Evolutionary conservation across 2,888 invertebrate genomes (phyloP).

Genomic region (Melanostoma scalare): DNA sequence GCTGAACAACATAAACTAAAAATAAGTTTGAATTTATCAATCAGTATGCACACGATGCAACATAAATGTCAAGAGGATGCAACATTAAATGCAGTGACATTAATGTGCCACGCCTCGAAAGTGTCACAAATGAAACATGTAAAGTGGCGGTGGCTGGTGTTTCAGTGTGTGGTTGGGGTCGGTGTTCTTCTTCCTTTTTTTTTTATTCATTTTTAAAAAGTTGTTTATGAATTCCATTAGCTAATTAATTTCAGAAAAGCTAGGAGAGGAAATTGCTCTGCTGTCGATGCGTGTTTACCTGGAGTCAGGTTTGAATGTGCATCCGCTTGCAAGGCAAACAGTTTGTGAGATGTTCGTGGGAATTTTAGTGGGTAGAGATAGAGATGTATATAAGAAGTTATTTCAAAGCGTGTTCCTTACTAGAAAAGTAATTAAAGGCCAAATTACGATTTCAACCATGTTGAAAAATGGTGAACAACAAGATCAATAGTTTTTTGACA

Average conservation of each 20-base stretch:
- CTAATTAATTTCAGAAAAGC: constrained; percentile 34
- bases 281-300: no score
- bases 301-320: no score
- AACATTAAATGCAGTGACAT: constrained; percentile 71
- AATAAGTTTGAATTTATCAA: constrained; percentile 68
- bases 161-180: background rate
- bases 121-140: constrained; percentile 71
- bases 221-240: constrained; percentile 33
- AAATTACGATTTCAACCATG: no score
- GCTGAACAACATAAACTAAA: constrained; percentile 34
- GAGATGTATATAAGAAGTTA: no score
- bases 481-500: no score
- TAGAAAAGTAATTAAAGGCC: no score
- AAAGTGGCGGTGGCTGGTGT: constrained; percentile 36
- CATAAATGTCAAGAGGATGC: constrained; percentile 71
- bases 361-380: no score
- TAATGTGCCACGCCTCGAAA: constrained; percentile 71
- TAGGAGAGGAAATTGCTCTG: no score
- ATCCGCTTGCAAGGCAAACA: no score
- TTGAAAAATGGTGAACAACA: no score
- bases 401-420: no score
- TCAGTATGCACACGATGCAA: constrained; percentile 70
- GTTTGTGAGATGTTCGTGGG: no score
- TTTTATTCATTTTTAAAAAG: constrained; percentile 14
- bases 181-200: background rate